A percentile compares a stretch with the other conserved stretches of the same genome.
These are phyloP conservation scores for Acropternis orthonyx DNA, from an alignment of 2,797 vertebrate species.

Conservation along the genomic window DNA sequence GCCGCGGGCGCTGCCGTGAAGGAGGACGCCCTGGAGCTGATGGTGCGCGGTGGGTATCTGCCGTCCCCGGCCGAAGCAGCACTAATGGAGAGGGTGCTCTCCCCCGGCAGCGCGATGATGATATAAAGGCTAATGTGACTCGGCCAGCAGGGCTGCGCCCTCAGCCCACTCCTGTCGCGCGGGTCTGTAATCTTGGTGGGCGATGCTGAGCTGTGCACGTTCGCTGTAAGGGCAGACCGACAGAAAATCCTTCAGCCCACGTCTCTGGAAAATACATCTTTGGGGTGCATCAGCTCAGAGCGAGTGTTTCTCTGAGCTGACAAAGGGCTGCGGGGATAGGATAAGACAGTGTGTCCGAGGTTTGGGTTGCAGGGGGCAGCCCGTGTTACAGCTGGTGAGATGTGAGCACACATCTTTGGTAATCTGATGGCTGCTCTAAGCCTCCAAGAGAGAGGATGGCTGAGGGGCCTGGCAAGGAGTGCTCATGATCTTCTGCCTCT, in stretches of 20 bases:
- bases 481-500: background rate
- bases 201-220: conserved; percentile 76
- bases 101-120: conserved; percentile 79
- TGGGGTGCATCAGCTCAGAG: conserved; percentile 3
- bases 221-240: conserved; percentile 91
- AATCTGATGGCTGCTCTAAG: conserved; percentile 77
- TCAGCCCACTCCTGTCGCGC: conserved; percentile 47
- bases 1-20: conserved; percentile 78
- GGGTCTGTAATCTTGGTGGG: conserved; percentile 92
- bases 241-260: conserved; percentile 50
- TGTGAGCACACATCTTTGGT: conserved; percentile 82
- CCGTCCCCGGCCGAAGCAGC: too few species aligned
- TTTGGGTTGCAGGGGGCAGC: conserved; percentile 40
- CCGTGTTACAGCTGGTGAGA: conserved; percentile 48
- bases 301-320: conserved; percentile 25
- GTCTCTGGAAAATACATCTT: background rate
- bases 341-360: background rate
- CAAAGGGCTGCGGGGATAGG: conserved; percentile 44
- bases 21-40: conserved; percentile 87
- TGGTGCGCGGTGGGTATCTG: conserved; percentile 81
- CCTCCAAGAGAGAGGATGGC: background rate
- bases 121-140: conserved; percentile 86
- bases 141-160: conserved; percentile 67
- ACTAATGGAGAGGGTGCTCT: background rate
- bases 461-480: background rate